phyloP scores from a whole-genome alignment of 2,113 vertebrate species.

The Corvus moneduloides region DNA sequence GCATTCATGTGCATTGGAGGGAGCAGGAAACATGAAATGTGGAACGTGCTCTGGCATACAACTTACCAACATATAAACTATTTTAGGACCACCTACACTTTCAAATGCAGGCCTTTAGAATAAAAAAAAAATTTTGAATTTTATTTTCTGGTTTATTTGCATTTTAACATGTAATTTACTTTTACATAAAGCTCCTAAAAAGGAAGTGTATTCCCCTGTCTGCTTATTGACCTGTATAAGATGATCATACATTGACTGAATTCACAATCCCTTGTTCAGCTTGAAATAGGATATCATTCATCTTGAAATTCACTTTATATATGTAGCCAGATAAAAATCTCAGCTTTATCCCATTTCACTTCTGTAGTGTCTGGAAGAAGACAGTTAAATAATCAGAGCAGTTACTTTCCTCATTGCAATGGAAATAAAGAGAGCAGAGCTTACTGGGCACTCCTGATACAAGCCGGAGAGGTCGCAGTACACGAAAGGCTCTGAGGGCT shows the following conservation, averaged over 20 bases:
- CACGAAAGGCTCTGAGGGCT: constrained; percentile 98
- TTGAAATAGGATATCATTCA: not conserved
- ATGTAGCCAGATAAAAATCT: not conserved
- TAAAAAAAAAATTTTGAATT: not conserved
- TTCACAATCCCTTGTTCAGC: not conserved
- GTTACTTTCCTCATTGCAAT: not conserved
- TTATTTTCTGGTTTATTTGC: not conserved
- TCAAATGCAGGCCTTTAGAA: not conserved
- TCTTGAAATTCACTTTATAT: not conserved
- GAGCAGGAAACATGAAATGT: not conserved
- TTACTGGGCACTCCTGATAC: constrained; percentile 99
- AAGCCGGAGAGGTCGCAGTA: constrained; percentile 95
- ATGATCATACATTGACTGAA: not conserved
- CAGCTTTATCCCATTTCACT: not conserved
- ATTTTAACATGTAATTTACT: not conserved
- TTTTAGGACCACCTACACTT: constrained; percentile 23
- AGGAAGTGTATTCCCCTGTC: not conserved
- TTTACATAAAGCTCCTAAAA: not conserved
- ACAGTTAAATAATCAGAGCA: not conserved
- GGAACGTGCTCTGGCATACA: not conserved
- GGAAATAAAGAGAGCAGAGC: constrained; percentile 60
- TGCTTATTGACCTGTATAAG: not conserved
- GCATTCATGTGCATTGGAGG: constrained; percentile 9
- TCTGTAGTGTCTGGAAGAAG: not conserved
- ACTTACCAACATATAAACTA: not conserved